phyloP scores from a whole-genome alignment of 2,797 vertebrate genomes.

The Mus caroli region DNA sequence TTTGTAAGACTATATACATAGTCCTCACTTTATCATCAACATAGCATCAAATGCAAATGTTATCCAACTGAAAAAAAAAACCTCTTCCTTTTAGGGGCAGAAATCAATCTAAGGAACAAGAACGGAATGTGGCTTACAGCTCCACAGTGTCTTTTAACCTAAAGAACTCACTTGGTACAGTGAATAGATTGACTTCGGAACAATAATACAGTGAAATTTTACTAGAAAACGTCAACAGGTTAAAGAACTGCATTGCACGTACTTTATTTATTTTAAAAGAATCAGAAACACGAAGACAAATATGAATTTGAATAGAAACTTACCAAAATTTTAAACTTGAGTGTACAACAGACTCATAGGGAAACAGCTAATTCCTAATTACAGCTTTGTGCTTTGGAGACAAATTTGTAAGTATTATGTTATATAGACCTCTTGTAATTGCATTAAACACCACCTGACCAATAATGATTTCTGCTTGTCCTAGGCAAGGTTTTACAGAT shows the following conservation, averaged over 20 bases:
- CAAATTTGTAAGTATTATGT: slow-evolving; percentile 30
- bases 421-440: neutral
- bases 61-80: slow-evolving; percentile 54
- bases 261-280: slow-evolving; percentile 71
- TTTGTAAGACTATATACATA: neutral
- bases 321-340: slow-evolving; percentile 47
- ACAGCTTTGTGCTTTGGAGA: slow-evolving; percentile 31
- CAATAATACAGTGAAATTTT: slow-evolving; percentile 23
- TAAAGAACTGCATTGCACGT: slow-evolving; percentile 67
- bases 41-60: slow-evolving; percentile 37
- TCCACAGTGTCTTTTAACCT: neutral
- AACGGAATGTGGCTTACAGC: neutral
- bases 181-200: neutral
- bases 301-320: slow-evolving; percentile 53
- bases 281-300: slow-evolving; percentile 63
- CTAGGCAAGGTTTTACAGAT: neutral
- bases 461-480: slow-evolving; percentile 20
- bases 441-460: slow-evolving; percentile 16
- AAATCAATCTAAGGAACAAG: slow-evolving; percentile 48
- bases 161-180: slow-evolving; percentile 2
- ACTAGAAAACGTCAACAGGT: slow-evolving; percentile 41
- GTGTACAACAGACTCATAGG: slow-evolving; percentile 32
- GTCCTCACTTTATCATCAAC: slow-evolving; percentile 52
- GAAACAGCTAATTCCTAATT: slow-evolving; percentile 51
- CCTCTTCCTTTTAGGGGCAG: neutral